Percentiles rank a stretch among this genome's conserved stretches.
These are phyloP conservation scores for Rutilus rutilus DNA, from an alignment of 2,113 vertebrate species.

Conservation along the genomic window DNA sequence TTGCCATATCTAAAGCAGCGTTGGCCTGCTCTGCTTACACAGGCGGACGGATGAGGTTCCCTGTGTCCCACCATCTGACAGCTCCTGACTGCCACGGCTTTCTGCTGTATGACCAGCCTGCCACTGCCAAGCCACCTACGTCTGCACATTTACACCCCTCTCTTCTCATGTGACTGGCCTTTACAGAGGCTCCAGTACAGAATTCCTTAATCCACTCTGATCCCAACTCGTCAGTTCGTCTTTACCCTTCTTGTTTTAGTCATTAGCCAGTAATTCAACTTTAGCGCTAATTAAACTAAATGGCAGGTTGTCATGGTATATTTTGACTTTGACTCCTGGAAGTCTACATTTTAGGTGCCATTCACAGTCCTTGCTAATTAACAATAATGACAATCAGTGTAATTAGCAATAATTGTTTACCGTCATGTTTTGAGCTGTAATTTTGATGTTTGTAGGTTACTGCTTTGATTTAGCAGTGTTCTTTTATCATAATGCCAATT, in stretches of 20 bases:
- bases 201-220: background rate
- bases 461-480: background rate
- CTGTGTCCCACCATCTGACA: constrained; percentile 50
- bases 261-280: background rate
- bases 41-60: constrained; percentile 56
- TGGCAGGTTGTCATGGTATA: background rate
- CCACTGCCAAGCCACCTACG: constrained; percentile 43
- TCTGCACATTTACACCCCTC: constrained; percentile 44
- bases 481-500: background rate
- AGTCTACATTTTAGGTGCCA: background rate
- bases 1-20: constrained; percentile 60
- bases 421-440: background rate
- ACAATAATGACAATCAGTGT: background rate
- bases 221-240: background rate
- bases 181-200: constrained; percentile 11
- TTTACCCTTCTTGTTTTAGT: background rate
- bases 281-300: background rate
- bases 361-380: background rate
- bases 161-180: constrained; percentile 45
- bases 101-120: constrained; percentile 31
- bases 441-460: background rate
- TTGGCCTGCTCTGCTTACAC: constrained; percentile 58
- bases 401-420: background rate
- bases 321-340: background rate
- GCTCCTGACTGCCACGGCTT: background rate